Evolutionary conservation across 1,140 invertebrate species (phyloP).

Genomic region (Wiebesia pumilae): DNA sequence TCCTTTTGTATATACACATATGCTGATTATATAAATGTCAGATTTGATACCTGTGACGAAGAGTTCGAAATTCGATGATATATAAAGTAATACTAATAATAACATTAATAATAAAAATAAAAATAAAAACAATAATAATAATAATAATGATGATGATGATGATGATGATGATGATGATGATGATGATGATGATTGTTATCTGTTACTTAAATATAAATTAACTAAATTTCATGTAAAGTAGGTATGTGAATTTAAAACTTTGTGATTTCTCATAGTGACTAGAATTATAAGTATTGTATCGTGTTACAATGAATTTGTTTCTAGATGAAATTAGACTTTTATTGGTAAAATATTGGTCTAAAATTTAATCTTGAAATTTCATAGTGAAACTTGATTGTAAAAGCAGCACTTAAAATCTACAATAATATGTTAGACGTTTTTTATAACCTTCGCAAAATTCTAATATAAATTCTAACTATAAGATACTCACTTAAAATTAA

Average conservation of each 20-base stretch:
- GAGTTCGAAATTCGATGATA: not conserved
- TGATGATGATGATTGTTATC: not conserved
- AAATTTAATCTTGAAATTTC: not conserved
- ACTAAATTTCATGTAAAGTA: not conserved
- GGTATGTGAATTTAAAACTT: slow-evolving; percentile 11
- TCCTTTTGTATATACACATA: slow-evolving; percentile 32
- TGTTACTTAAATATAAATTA: slow-evolving; percentile 13
- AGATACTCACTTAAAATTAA: not conserved
- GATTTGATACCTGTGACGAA: slow-evolving; percentile 12
- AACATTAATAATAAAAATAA: not conserved
- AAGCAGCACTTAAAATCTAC: not conserved
- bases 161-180: not conserved
- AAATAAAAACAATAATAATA: not conserved
- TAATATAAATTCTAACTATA: slow-evolving; percentile 32
- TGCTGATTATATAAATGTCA: slow-evolving; percentile 13
- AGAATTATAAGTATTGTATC: slow-evolving; percentile 7
- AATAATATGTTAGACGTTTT: slow-evolving; percentile 7
- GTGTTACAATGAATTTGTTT: slow-evolving; percentile 30
- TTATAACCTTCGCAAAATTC: slow-evolving; percentile 15
- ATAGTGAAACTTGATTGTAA: slow-evolving; percentile 9
- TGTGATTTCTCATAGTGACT: slow-evolving; percentile 18
- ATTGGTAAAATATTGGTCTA: slow-evolving; percentile 39
- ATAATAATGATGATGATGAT: not conserved
- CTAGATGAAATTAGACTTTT: slow-evolving; percentile 33
- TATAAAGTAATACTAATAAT: not conserved